Evolutionary conservation across 2,888 invertebrate species (phyloP), one percentile per base, ranked within the genome.

Genomic region (Galeruca laticollis): DNA sequence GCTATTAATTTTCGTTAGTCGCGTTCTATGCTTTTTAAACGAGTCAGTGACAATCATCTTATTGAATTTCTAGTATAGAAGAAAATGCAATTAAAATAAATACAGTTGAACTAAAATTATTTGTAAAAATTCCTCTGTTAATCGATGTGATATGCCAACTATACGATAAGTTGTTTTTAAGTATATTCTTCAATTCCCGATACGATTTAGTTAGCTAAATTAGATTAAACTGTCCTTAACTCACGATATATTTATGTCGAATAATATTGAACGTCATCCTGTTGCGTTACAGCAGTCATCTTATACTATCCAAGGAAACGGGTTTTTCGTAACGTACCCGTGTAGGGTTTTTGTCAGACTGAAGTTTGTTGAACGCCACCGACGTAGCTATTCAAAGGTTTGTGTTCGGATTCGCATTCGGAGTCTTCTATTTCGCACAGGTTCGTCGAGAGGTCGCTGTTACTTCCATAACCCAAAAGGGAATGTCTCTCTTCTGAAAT

Each of bases 391-490:
- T 86, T 86, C 68, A 86, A 76, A n/a, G 86, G 86, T 75, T 86
- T 82, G 63, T 83, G 82, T 80, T 85, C 83, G 72, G 86, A 85
- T 85, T 94, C 93, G 80, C 89, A 91, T 84, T 94, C 94, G 56
- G 94, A 93, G 86, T 94, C 94, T 86, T 96, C 96, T 82, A 97
- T 95, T 88, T 97, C 97, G 88, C 97, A 97, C 75, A 97, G 89
- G 84, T 93, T 92, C 63, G 94, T 92, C 63, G 96, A 96, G 78
- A 95, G 88, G 86, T 95, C 95, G 86, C 96, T 95, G 84, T 92
- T 92, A 79, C 95, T 95, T 13, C 88, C 88, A 73, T 88, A 89
- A 54, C 90, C 91, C 74, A 93, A 88, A 78, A 94, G 87, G 56
- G 94, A 93, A 86, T 93, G 90, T 74, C 92, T 88, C 85, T 93